Percentiles rank a stretch among this genome's conserved stretches.
Conservation (phyloP, 2,888 invertebrate genomes). For the Erannis defoliaria region DNA sequence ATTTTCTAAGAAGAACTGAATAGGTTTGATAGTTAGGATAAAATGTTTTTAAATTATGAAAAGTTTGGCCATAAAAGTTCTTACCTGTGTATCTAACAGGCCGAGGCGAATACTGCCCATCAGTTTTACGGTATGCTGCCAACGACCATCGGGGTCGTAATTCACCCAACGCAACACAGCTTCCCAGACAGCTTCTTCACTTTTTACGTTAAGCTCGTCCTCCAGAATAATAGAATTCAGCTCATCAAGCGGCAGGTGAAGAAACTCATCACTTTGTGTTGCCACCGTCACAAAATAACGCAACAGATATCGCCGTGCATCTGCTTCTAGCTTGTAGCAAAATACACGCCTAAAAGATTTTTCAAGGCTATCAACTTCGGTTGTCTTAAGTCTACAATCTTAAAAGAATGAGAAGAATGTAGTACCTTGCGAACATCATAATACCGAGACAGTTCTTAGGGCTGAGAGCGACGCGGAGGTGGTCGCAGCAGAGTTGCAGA, state of each 20-base stretch:
- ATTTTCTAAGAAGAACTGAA: constrained; percentile 94
- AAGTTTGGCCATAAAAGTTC: not conserved
- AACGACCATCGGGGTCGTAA: constrained; percentile 90
- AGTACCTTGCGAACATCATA: constrained; percentile 92
- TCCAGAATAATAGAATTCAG: constrained; percentile 92
- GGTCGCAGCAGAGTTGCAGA: constrained; percentile 92
- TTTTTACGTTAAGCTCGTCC: constrained; percentile 95
- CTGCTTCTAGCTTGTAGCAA: constrained; percentile 90
- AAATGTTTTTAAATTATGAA: not conserved
- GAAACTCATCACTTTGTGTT: constrained; percentile 90
- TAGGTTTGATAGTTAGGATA: constrained; percentile 18
- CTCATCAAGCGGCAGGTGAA: constrained; percentile 90
- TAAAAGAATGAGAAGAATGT: not conserved
- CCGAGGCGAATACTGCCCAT: constrained; percentile 94
- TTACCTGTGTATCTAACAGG: constrained; percentile 91
- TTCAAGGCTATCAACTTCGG: constrained; percentile 30
- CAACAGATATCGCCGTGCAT: constrained; percentile 90
- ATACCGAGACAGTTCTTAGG: constrained; percentile 94
- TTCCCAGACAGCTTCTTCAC: constrained; percentile 96
- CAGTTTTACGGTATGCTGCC: constrained; percentile 91
- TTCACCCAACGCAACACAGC: constrained; percentile 95
- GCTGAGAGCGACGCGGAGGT: constrained; percentile 89
- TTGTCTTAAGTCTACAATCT: constrained; percentile 7
- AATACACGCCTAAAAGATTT: constrained; percentile 87
- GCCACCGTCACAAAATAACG: constrained; percentile 92